Percentiles rank a stretch among this genome's conserved stretches.
phyloP scores from a whole-genome alignment of 2,797 vertebrate genomes.

The Tympanoctomys barrerae region DNA sequence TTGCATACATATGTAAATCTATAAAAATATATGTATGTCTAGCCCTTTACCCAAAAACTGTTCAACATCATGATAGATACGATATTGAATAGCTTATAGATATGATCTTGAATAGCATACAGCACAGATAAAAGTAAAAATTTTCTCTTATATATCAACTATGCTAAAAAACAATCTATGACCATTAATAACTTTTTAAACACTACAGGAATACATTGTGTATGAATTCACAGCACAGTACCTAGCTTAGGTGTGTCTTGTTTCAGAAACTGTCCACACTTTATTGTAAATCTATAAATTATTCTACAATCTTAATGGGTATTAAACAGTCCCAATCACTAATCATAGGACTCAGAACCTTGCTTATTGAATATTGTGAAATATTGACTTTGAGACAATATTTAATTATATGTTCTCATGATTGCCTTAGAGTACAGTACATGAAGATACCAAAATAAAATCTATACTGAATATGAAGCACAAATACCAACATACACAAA shows the following conservation, averaged over 20 bases:
- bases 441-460: slow-evolving; percentile 23
- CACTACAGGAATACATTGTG: neutral
- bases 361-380: neutral
- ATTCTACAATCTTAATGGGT: neutral
- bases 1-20: neutral
- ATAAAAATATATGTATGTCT: neutral
- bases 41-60: neutral
- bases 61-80: neutral
- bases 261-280: neutral
- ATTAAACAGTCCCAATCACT: neutral
- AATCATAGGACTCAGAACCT: neutral
- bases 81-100: neutral
- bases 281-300: neutral
- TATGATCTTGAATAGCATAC: neutral
- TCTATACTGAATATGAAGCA: slow-evolving; percentile 6
- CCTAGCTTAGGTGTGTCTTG: neutral
- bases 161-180: neutral
- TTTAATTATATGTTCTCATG: slow-evolving; percentile 23
- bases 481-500: slow-evolving; percentile 52
- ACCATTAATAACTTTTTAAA: neutral
- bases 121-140: slow-evolving; percentile 18
- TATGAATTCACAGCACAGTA: neutral
- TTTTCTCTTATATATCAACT: slow-evolving; percentile 17
- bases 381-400: neutral
- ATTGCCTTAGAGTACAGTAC: neutral